These are phyloP conservation scores for Helostoma temminkii DNA, from an alignment of 2,797 vertebrate species.

Conservation along the genomic window DNA sequence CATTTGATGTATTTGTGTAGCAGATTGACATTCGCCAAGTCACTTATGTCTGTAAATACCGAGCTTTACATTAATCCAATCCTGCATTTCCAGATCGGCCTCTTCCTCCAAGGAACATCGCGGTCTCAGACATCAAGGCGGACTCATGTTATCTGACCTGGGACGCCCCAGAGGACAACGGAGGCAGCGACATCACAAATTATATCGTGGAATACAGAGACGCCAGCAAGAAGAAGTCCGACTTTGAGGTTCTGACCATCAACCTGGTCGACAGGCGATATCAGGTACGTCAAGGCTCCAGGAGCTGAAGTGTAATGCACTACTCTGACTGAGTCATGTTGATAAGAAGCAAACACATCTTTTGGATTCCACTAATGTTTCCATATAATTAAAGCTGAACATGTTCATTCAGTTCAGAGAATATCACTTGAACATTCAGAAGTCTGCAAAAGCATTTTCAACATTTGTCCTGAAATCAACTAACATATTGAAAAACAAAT, in stretches of 20 bases:
- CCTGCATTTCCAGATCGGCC: conserved; percentile 88
- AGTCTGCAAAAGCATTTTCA: too few species aligned
- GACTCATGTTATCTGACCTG: conserved; percentile 96
- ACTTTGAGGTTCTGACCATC: conserved; percentile 93
- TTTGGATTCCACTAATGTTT: too few species aligned
- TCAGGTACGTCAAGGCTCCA: conserved; percentile 78
- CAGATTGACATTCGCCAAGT: too few species aligned
- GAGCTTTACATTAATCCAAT: neutral
- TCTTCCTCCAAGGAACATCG: conserved; percentile 91
- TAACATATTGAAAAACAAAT: too few species aligned
- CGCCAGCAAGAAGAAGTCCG: conserved; percentile 95
- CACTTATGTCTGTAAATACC: neutral
- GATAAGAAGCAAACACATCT: neutral
- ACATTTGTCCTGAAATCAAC: too few species aligned
- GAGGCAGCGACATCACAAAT: conserved; percentile 96
- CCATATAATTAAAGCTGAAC: too few species aligned
- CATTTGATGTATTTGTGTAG: too few species aligned
- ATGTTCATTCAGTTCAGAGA: too few species aligned
- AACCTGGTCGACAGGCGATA: conserved; percentile 91
- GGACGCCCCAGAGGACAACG: conserved; percentile 95
- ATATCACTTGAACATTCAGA: too few species aligned
- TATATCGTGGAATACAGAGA: conserved; percentile 94
- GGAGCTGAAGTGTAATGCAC: neutral
- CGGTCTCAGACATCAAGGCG: conserved; percentile 93
- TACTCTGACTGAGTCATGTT: neutral